Evolutionary conservation across 2,797 vertebrate species (phyloP).

Genomic region (Artibeus lituratus): DNA sequence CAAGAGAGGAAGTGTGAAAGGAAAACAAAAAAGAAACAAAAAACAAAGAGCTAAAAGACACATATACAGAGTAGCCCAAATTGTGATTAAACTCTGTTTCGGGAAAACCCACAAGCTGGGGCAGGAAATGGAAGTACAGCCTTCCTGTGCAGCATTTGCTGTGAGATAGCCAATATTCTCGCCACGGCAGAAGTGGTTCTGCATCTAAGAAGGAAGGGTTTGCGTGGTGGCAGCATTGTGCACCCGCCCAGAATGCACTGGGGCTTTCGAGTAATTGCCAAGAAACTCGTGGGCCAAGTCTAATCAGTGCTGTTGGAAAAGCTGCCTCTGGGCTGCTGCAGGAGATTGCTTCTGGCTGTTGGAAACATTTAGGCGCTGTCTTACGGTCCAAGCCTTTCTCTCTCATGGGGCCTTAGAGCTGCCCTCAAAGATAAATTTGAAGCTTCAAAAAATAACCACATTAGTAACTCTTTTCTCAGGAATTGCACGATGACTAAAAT

Average conservation of each 20-base stretch:
- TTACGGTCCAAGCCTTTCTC: neutral
- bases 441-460: neutral
- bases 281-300: neutral
- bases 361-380: neutral
- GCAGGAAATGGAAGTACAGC: neutral
- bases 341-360: neutral
- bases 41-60: neutral
- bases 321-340: neutral
- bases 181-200: neutral
- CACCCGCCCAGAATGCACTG: rapidly evolving
- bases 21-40: neutral
- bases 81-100: neutral
- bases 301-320: neutral
- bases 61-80: neutral
- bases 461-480: neutral
- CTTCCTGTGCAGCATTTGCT: neutral
- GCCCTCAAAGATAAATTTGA: neutral
- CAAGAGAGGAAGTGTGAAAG: neutral
- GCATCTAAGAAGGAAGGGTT: neutral
- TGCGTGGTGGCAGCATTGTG: neutral
- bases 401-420: neutral
- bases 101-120: neutral
- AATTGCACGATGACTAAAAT: neutral
- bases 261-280: neutral
- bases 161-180: neutral